phyloP scores from a whole-genome alignment of 2,797 vertebrate species.

The Xenops minutus region DNA sequence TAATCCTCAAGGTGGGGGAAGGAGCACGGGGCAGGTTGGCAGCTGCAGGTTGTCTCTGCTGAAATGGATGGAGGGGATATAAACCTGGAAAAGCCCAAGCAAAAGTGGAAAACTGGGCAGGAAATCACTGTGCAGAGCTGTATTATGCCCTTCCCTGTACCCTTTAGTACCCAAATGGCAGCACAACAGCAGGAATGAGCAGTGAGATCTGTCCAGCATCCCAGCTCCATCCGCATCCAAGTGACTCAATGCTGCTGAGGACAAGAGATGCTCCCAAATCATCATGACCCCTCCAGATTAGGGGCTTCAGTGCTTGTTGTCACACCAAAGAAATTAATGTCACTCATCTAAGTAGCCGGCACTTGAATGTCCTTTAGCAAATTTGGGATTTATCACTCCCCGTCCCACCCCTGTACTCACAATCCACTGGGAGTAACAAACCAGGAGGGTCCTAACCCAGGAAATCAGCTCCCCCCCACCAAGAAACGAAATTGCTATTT shows the following conservation, averaged over 20 bases:
- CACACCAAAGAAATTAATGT: background rate
- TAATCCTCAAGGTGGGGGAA: background rate
- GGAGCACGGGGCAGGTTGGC: background rate
- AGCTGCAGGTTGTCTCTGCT: background rate
- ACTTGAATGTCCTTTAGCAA: background rate
- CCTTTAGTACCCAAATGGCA: accelerated
- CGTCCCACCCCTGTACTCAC: background rate
- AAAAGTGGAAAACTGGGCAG: background rate
- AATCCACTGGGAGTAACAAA: background rate
- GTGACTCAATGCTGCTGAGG: accelerated
- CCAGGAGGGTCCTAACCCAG: background rate
- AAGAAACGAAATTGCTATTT: background rate
- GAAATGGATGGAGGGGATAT: background rate
- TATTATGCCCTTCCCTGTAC: accelerated
- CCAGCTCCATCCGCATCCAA: accelerated
- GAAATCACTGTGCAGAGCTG: background rate
- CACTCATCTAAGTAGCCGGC: accelerated
- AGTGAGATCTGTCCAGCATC: background rate
- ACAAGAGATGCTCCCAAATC: background rate
- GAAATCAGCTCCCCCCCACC: background rate
- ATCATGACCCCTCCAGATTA: background rate
- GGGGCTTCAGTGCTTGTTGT: background rate
- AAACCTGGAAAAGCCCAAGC: background rate
- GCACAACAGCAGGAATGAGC: background rate
- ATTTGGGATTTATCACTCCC: background rate